These are phyloP conservation scores for Corapipo altera DNA, from an alignment of 2,113 vertebrate species.

Conservation along the genomic window DNA sequence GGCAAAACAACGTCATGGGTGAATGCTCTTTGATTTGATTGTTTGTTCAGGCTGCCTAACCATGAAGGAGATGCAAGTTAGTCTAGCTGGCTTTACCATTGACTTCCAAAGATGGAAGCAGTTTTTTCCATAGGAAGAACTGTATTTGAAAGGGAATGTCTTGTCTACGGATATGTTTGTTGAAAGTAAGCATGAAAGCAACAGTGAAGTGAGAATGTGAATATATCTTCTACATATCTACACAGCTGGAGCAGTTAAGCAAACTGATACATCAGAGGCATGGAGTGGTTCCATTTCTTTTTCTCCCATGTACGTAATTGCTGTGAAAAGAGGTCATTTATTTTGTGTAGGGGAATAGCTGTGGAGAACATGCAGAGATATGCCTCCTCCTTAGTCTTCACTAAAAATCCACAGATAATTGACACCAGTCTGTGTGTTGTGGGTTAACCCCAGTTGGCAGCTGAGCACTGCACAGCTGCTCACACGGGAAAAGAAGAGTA, in stretches of 20 bases:
- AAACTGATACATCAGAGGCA: not conserved
- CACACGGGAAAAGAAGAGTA: not conserved
- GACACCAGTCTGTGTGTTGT: not conserved
- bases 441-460: not conserved
- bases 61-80: not conserved
- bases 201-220: not conserved
- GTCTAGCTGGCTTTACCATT: not conserved
- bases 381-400: not conserved
- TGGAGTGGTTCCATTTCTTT: not conserved
- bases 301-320: not conserved
- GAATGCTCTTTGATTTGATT: not conserved
- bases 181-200: not conserved
- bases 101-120: not conserved
- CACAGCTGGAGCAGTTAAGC: not conserved
- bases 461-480: not conserved
- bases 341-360: not conserved
- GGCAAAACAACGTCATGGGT: not conserved
- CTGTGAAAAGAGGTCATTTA: not conserved
- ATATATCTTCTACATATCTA: not conserved
- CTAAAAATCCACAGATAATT: not conserved
- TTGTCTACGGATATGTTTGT: not conserved
- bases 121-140: not conserved
- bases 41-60: not conserved
- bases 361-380: not conserved
- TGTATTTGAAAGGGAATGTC: not conserved